A percentile compares a stretch with the other conserved stretches of the same genome.
Conservation (phyloP, 2,888 invertebrate species). For the Dasypogon diadema region DNA sequence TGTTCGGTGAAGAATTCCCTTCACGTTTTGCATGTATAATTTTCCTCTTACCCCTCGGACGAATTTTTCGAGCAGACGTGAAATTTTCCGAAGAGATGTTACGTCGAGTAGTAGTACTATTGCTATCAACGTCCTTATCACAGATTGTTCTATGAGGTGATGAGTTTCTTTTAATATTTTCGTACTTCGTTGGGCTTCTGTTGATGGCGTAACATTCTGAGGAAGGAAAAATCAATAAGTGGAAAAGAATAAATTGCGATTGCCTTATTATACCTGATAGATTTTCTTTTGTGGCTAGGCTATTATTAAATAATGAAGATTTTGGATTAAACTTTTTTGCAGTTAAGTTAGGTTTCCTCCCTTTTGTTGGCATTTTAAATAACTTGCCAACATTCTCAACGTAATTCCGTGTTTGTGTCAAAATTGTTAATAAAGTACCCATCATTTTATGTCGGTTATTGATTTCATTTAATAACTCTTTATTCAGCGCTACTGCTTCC, state of each 20-base stretch:
- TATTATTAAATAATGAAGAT: too few relatives aligned
- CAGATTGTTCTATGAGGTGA: conserved; percentile 5
- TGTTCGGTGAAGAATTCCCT: not conserved
- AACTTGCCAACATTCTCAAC: not conserved
- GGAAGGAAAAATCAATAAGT: too few relatives aligned
- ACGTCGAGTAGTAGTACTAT: too few relatives aligned
- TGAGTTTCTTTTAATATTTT: not conserved
- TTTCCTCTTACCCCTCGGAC: conserved; percentile 25
- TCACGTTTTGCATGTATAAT: conserved; percentile 26
- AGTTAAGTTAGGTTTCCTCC: too few relatives aligned
- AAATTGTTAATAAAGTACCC: not conserved
- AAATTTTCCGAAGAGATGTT: too few relatives aligned
- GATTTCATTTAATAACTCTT: not conserved
- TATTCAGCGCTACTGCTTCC: not conserved
- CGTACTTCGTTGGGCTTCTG: not conserved
- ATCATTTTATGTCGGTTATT: not conserved
- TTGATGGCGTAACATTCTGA: too few relatives aligned
- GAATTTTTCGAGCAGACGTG: not conserved
- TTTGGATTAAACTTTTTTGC: not conserved
- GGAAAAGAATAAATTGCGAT: too few relatives aligned
- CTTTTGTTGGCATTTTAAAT: too few relatives aligned
- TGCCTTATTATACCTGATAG: too few relatives aligned
- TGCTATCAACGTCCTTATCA: too few relatives aligned
- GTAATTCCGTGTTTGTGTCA: not conserved
- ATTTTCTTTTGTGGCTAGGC: too few relatives aligned